These are phyloP conservation scores for Eriosoma lanigerum DNA, from an alignment of 1,140 invertebrate genomes.

Conservation along the genomic window DNA sequence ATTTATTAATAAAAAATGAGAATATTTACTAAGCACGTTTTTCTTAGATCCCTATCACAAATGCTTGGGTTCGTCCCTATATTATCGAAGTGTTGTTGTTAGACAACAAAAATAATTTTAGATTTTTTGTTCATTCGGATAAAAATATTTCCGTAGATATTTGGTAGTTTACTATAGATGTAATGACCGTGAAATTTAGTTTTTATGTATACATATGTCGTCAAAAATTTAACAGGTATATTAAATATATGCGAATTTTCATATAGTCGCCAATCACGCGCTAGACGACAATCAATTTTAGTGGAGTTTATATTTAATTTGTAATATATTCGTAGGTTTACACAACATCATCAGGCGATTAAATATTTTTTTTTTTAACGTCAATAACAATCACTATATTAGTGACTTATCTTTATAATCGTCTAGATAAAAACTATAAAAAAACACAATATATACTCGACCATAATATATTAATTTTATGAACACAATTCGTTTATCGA, in stretches of 20 bases:
- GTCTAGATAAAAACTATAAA: not conserved
- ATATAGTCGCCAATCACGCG: not conserved
- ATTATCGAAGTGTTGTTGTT: too few species aligned
- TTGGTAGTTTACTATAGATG: too few species aligned
- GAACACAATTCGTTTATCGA: not conserved
- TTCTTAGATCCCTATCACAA: too few species aligned
- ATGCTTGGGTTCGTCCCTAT: too few species aligned
- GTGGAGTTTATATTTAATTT: conserved; percentile 21
- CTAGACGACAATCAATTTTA: conserved; percentile 6
- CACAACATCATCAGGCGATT: not conserved
- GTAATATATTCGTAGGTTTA: not conserved
- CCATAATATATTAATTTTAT: too few species aligned
- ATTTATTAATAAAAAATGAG: too few species aligned
- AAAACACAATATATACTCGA: not conserved
- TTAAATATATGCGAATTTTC: not conserved
- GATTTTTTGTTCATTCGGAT: too few species aligned
- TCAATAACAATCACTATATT: not conserved
- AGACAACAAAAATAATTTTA: too few species aligned
- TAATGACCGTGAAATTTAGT: too few species aligned
- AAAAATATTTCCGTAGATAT: too few species aligned
- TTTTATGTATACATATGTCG: too few species aligned
- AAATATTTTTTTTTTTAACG: not conserved
- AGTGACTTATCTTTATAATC: not conserved
- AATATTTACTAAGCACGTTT: too few species aligned
- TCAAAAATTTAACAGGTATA: not conserved